A percentile compares a stretch with the other conserved stretches of the same genome.
Conservation (phyloP, 1,140 invertebrate species). For the Zaprionus gabonicus region DNA sequence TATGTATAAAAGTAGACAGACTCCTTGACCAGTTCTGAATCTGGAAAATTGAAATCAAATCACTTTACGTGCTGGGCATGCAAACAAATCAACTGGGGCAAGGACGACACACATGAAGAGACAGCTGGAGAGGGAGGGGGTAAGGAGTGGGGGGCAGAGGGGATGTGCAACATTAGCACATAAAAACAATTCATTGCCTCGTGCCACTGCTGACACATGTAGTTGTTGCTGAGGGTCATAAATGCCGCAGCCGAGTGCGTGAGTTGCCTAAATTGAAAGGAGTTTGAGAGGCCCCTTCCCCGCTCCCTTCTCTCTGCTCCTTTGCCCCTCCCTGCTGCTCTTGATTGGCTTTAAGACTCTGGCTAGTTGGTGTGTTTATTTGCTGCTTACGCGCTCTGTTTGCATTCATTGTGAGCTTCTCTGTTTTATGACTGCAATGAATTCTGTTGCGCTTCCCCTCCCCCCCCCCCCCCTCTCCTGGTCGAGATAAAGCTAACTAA, state of each 20-base stretch:
- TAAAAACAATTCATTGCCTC: slow-evolving; percentile 77
- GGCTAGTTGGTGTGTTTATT: background rate
- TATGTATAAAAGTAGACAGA: slow-evolving; percentile 26
- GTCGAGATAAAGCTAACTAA: slow-evolving; percentile 59
- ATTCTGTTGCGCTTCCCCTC: slow-evolving; percentile 28
- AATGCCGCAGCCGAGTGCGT: slow-evolving; percentile 48
- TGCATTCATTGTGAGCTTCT: slow-evolving; percentile 47
- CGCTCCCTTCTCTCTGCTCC: no score
- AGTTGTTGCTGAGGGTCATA: slow-evolving; percentile 58
- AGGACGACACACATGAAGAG: slow-evolving; percentile 7
- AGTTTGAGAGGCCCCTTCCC: background rate
- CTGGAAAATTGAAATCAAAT: slow-evolving; percentile 84
- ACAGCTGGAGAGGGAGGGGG: background rate
- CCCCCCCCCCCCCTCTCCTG: background rate
- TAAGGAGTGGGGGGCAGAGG: background rate
- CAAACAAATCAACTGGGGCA: slow-evolving; percentile 46
- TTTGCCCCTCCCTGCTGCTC: no score
- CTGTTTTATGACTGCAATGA: slow-evolving; percentile 47
- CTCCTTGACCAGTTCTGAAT: slow-evolving; percentile 61
- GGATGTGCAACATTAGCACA: slow-evolving; percentile 67
- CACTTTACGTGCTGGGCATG: slow-evolving; percentile 80
- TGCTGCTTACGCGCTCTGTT: slow-evolving; percentile 10
- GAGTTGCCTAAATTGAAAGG: slow-evolving; percentile 50
- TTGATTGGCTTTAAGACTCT: slow-evolving; percentile 16
- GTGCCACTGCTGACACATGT: slow-evolving; percentile 71